Evolutionary conservation across 2,797 vertebrate genomes (phyloP).

Genomic region (Aratinga solstitialis): DNA sequence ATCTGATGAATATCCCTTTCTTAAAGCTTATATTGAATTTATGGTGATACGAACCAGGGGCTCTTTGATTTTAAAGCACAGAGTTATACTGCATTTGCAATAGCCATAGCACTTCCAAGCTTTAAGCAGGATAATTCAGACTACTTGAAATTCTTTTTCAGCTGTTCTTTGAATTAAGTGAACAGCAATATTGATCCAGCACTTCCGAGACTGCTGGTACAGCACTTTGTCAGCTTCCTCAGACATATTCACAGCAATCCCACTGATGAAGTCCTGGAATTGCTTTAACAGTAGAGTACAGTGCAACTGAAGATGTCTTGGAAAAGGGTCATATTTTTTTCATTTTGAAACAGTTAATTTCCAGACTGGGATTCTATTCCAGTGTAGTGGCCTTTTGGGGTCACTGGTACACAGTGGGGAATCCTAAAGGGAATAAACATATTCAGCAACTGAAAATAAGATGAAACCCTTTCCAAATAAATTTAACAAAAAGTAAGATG

Average conservation of each 20-base stretch:
- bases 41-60: not conserved
- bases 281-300: conserved; percentile 53
- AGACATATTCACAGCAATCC: conserved; percentile 22
- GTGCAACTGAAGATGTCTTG: conserved; percentile 6
- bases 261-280: conserved; percentile 21
- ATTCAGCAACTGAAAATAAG: not conserved
- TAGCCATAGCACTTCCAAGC: not conserved
- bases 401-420: not conserved
- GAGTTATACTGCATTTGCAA: not conserved
- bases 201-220: conserved; percentile 38
- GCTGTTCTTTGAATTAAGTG: conserved; percentile 58
- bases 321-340: conserved; percentile 23
- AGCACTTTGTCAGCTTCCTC: conserved; percentile 51
- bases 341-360: conserved; percentile 18
- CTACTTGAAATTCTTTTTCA: conserved; percentile 42
- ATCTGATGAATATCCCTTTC: not conserved
- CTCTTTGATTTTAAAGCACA: not conserved
- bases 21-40: not conserved
- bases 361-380: not conserved
- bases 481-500: not conserved
- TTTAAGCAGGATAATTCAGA: not conserved
- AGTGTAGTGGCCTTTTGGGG: not conserved
- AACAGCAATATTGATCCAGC: conserved; percentile 14
- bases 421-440: not conserved
- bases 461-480: not conserved